Evolutionary conservation across 2,113 vertebrate species (phyloP).

Genomic region (Apeltes quadracus): DNA sequence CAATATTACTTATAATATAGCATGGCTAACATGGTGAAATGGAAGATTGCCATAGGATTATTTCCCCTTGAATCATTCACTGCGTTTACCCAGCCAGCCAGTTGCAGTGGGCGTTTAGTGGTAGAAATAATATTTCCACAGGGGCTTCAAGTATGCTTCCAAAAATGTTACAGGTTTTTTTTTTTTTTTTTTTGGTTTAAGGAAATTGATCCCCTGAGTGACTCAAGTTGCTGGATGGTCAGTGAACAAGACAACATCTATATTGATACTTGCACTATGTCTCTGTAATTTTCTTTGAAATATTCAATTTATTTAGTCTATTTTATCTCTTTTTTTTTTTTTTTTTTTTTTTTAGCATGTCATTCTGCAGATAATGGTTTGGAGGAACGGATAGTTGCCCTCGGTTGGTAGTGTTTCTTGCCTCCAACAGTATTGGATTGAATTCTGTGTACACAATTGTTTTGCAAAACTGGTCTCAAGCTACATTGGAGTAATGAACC

Average conservation of each 20-base stretch:
- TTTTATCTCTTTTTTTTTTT: no score
- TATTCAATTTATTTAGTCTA: constrained; percentile 1
- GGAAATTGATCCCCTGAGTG: neutral
- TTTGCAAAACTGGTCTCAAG: neutral
- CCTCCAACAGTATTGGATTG: neutral
- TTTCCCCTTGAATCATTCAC: neutral
- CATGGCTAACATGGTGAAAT: neutral
- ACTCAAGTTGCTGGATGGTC: neutral
- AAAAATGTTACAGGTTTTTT: neutral
- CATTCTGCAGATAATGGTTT: neutral
- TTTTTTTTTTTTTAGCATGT: neutral
- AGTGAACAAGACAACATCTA: constrained; percentile 13
- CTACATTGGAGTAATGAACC: neutral
- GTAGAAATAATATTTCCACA: neutral
- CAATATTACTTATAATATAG: neutral
- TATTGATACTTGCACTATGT: neutral
- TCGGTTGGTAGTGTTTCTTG: neutral
- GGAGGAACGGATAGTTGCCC: neutral
- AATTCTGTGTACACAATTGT: neutral
- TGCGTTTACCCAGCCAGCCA: constrained; percentile 2
- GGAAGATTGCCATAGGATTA: neutral
- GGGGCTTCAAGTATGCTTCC: neutral
- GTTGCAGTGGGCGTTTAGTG: neutral
- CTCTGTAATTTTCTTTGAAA: constrained; percentile 8
- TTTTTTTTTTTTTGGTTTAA: constrained; percentile 1